Percentiles rank a stretch among this genome's conserved stretches.
Evolutionary conservation across 2,888 invertebrate species (phyloP).

Genomic region (Sarcophaga variegata): DNA sequence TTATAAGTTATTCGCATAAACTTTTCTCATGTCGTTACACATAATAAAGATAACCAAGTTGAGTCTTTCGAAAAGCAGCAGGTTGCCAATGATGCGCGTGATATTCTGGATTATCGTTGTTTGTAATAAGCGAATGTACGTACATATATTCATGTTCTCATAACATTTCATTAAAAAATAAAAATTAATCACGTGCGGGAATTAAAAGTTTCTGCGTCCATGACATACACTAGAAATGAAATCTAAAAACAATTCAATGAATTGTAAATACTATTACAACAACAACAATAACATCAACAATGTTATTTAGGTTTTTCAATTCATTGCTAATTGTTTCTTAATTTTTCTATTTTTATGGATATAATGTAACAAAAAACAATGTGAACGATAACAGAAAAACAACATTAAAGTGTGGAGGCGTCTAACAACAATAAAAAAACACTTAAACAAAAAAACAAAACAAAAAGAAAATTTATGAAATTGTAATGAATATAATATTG

Average conservation of each 20-base stretch:
- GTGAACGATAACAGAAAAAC: constrained; percentile 12
- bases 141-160: background rate
- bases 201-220: constrained; percentile 27
- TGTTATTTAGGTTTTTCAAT: background rate
- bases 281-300: background rate
- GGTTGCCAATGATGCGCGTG: background rate
- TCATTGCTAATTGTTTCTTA: constrained; percentile 6
- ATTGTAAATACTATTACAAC: constrained; percentile 35
- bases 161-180: constrained; percentile 1
- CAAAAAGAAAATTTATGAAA: background rate
- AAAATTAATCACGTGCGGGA: constrained; percentile 41
- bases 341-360: constrained; percentile 20
- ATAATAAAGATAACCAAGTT: constrained; percentile 21
- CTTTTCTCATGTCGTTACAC: constrained; percentile 17
- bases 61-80: constrained; percentile 4
- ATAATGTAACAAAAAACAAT: background rate
- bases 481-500: background rate
- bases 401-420: constrained; percentile 44
- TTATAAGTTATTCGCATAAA: background rate
- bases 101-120: background rate
- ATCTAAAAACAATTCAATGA: constrained; percentile 21
- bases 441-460: constrained; percentile 29
- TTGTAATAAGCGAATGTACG: background rate
- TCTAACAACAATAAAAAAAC: constrained; percentile 48
- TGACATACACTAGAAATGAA: constrained; percentile 20